Evolutionary conservation across 2,888 invertebrate species (phyloP).

Genomic region (Argyresthia goedartella): DNA sequence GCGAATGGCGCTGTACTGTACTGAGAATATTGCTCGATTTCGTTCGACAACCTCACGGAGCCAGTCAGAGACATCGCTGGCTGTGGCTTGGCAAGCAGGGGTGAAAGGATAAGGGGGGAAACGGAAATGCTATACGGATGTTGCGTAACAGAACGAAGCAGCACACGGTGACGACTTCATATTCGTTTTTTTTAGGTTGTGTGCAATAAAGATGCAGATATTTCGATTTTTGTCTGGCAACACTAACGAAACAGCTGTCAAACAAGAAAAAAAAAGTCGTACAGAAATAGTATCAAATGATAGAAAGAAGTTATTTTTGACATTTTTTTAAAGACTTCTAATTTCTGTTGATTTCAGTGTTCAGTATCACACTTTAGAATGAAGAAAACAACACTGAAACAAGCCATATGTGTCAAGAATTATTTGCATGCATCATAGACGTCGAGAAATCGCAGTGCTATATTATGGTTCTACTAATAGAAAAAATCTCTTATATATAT

Average conservation of each 20-base stretch:
- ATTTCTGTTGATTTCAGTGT: constrained; percentile 25
- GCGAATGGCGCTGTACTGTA: too few relatives aligned
- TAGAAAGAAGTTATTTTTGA: constrained; percentile 67
- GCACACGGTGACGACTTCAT: too few relatives aligned
- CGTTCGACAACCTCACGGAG: too few relatives aligned
- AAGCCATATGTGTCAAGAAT: constrained; percentile 19
- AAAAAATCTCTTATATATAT: constrained; percentile 46
- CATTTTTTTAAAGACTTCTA: constrained; percentile 35
- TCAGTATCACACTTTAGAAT: constrained; percentile 26
- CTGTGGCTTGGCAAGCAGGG: too few relatives aligned
- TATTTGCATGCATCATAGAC: constrained; percentile 26
- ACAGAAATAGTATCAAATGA: constrained; percentile 58
- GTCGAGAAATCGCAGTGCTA: constrained; percentile 35
- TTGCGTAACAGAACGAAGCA: too few relatives aligned
- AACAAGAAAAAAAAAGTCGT: constrained; percentile 16
- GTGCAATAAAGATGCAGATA: too few relatives aligned
- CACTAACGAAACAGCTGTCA: not conserved
- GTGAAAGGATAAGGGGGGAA: too few relatives aligned
- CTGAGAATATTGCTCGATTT: too few relatives aligned
- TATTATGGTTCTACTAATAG: constrained; percentile 58
- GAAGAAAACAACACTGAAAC: constrained; percentile 24
- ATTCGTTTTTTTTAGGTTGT: too few relatives aligned
- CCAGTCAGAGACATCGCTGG: too few relatives aligned
- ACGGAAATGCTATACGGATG: too few relatives aligned
- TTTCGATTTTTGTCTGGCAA: too few relatives aligned